Base-by-base conservation (phyloP, 1,140 invertebrate genomes). In the Argopecten irradians region DNA sequence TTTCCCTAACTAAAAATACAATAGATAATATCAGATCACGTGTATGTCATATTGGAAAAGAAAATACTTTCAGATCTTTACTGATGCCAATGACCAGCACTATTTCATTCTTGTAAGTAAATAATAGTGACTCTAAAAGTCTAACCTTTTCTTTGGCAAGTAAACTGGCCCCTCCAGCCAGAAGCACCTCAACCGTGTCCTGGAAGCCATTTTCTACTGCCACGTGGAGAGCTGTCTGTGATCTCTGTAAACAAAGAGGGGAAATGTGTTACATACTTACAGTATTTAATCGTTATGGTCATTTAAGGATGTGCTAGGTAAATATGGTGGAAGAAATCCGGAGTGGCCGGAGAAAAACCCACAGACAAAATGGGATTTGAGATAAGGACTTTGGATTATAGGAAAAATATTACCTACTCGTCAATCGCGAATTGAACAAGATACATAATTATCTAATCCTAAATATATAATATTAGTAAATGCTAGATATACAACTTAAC, bases 221-320 rank as follows among this genome's bases (percentile, higher is more conserved):
- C 71, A 97, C 96, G 94, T 98, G 97, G 19, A 98, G 94, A 0
- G 97, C 96, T 28, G 97, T 97, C 93, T 97, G 97, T n/a, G 96
- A 94, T 91, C 96, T 95, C 97, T 97, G 93, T 11, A 94, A 95
- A 88, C 86, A 90, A 90, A 85, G 22, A 84, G 34, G 19, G 22
- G 13, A 84, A 19, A 84, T 1, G 19, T 83, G 34, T 1, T 22
- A 39, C 85, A 41, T 14, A 41, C 22, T 85, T 22, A 8, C 22
- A 22, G 41, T 13, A 36, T 36, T 19, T 84, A 84, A 32, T n/a
- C 34, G n/a, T n/a, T 22, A 13, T 22, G 34, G 19, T 84, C 34
- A 7, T n/a, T n/a, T n/a, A n/a, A n/a, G n/a, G n/a, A n/a, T n/a
- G n/a, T n/a, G n/a, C n/a, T n/a, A n/a, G n/a, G n/a, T n/a, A n/a